Percentiles rank a stretch among this genome's conserved stretches.
These are phyloP conservation scores for Phoeniculus purpureus DNA, from an alignment of 2,797 vertebrate species.

Conservation along the genomic window DNA sequence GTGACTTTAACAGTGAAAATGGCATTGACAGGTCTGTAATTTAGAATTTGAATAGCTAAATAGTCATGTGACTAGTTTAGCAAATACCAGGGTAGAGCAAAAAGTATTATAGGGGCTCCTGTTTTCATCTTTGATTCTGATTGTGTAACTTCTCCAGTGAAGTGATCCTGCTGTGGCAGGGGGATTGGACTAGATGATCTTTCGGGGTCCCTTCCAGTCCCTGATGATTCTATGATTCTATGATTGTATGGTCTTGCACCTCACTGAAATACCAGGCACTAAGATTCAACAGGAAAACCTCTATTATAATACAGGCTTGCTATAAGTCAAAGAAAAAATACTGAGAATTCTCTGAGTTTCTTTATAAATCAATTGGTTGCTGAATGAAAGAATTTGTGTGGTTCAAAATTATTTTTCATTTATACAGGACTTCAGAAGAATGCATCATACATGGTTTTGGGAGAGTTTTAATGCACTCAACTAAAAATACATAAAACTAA, in stretches of 20 bases:
- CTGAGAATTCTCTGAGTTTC: slow-evolving; percentile 38
- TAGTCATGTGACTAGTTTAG: neutral
- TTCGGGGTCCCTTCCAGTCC: too few relatives aligned
- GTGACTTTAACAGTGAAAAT: neutral
- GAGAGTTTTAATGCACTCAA: slow-evolving; percentile 15
- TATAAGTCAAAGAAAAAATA: slow-evolving; percentile 6
- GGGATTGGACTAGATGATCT: too few relatives aligned
- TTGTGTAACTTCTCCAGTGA: too few relatives aligned
- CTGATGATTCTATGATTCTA: too few relatives aligned
- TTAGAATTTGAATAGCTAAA: neutral
- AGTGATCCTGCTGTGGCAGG: too few relatives aligned
- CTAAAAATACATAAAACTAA: neutral
- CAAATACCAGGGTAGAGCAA: neutral
- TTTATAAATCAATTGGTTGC: slow-evolving; percentile 22
- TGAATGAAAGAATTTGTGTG: slow-evolving; percentile 20
- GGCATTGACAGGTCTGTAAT: neutral
- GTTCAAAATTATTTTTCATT: slow-evolving; percentile 26
- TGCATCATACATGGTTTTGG: slow-evolving; percentile 18
- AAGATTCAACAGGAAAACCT: slow-evolving; percentile 42
- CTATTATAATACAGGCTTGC: neutral
- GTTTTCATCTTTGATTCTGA: neutral
- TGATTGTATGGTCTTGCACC: too few relatives aligned
- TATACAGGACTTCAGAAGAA: slow-evolving; percentile 26
- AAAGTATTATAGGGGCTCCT: neutral
- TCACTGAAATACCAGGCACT: neutral